A percentile compares a stretch with the other conserved stretches of the same genome.
Evolutionary conservation across 2,797 vertebrate genomes (phyloP).

Genomic region (Microctenopoma lineatum): DNA sequence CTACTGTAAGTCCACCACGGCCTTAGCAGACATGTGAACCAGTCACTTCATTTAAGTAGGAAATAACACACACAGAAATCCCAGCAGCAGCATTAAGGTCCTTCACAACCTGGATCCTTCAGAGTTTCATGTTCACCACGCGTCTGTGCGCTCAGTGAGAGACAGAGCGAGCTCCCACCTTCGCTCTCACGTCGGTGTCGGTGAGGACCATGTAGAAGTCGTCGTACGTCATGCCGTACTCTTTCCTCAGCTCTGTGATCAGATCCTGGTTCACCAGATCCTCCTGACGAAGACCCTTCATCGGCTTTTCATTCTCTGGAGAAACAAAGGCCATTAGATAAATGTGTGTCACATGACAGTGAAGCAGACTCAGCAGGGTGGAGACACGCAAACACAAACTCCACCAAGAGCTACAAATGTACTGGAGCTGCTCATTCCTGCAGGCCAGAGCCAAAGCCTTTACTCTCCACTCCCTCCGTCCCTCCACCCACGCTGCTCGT

Average conservation of each 20-base stretch:
- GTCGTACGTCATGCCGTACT: slow-evolving; percentile 93
- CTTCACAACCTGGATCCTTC: no score
- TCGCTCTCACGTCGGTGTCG: slow-evolving; percentile 93
- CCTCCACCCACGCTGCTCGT: slow-evolving; percentile 1
- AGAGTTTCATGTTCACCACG: no score
- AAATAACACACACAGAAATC: no score
- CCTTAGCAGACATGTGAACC: no score
- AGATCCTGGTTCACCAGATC: slow-evolving; percentile 94
- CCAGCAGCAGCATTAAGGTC: no score
- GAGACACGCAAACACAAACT: slow-evolving; percentile 22
- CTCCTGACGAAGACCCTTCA: slow-evolving; percentile 94
- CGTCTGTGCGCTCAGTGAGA: no score
- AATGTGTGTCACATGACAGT: background rate
- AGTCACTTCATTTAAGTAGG: no score
- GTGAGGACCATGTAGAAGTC: slow-evolving; percentile 98
- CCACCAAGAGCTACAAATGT: slow-evolving; percentile 32
- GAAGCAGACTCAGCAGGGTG: slow-evolving; percentile 8
- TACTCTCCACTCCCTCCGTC: slow-evolving; percentile 31
- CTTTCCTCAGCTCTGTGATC: slow-evolving; percentile 93
- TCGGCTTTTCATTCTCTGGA: slow-evolving; percentile 95
- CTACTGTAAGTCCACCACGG: no score
- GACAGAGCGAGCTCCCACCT: slow-evolving; percentile 79
- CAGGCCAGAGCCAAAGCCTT: slow-evolving; percentile 38
- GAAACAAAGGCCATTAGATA: slow-evolving; percentile 26
- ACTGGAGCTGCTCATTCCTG: slow-evolving; percentile 31